Percentiles rank a stretch among this genome's conserved stretches.
Conservation (phyloP, 2,797 vertebrate genomes). For the Dendrocincla tyrannina region DNA sequence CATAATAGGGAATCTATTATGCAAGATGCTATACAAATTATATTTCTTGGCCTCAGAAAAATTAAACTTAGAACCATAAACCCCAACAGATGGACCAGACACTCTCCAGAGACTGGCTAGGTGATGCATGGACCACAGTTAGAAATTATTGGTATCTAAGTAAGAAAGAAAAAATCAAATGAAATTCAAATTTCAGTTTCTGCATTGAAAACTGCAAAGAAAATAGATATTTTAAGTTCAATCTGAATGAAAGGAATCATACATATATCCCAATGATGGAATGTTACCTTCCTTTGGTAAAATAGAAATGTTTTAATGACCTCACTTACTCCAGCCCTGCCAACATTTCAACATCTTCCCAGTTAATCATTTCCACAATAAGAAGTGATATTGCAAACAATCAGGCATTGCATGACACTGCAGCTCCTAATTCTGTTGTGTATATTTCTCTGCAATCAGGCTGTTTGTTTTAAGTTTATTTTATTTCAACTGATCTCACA, state of each 20-base stretch:
- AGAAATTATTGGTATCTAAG: background rate
- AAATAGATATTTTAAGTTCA: background rate
- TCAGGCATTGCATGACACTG: background rate
- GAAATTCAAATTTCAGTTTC: background rate
- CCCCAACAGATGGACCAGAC: background rate
- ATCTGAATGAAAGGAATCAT: background rate
- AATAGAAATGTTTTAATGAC: background rate
- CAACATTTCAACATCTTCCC: background rate
- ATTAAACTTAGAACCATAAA: background rate
- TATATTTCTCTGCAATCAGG: background rate
- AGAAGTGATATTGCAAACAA: background rate
- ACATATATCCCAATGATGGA: fast-evolving
- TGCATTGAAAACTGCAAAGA: background rate
- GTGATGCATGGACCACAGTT: background rate
- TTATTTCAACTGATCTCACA: background rate
- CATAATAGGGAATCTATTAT: background rate
- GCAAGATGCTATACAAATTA: background rate
- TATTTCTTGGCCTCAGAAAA: background rate
- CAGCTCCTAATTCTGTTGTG: background rate
- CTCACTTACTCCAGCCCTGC: background rate
- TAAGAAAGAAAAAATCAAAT: background rate
- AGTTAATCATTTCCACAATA: background rate
- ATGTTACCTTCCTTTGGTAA: background rate
- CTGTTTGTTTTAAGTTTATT: background rate
- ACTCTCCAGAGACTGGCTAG: background rate